Base-by-base conservation (phyloP, 1,140 invertebrate genomes). In the Drosophila yakuba region DNA sequence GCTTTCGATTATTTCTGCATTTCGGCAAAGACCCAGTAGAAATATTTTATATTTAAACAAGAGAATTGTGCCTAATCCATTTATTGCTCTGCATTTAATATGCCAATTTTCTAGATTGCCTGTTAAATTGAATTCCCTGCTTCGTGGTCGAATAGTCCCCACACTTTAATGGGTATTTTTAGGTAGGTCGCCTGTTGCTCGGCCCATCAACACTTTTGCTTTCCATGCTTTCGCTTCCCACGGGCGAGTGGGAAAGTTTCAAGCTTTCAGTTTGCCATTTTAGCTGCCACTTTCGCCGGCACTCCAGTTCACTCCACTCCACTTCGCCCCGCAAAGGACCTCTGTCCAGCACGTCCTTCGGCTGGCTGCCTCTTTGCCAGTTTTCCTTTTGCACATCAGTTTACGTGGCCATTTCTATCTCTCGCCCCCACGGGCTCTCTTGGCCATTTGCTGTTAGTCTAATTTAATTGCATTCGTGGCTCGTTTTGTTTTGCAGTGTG, bases 391-490 rank as follows among this genome's bases (percentile, higher is more conserved):
- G 50, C 23, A 32, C 67, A 69, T 69, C 64, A 48, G 67, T 71
- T 69, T 41, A 69, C 64, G 64, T 71, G 43, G 67, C 51, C 36
- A 57, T 56, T 55, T 45, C 64, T 28, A 12, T 55, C 51, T 6
- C n/a, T 32, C 4, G 11, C 63, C 20, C 62, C 43, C 35, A 20
- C 43, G 23, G 59, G 63, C 59, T 60, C 51, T 36, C 44, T 48
- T 71, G 64, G 52, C 68, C 68, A 64, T 82, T 82, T 78, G 57
- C 74, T 64, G 56, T 64, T 72, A 72, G 68, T 56, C 55, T 76
- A 81, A 81, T 77, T 81, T 81, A 81, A 81, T 81, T 81, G 73
- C 73, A 81, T 67, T 81, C 58, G 77, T 68, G 62, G 57, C 61
- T 41, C 57, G 48, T 63, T 74, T 52, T 48, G 48, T 74, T 74